Evolutionary conservation across 2,888 invertebrate species (phyloP), one percentile per base, ranked within the genome.

Genomic region (Eupeodes luniger): DNA sequence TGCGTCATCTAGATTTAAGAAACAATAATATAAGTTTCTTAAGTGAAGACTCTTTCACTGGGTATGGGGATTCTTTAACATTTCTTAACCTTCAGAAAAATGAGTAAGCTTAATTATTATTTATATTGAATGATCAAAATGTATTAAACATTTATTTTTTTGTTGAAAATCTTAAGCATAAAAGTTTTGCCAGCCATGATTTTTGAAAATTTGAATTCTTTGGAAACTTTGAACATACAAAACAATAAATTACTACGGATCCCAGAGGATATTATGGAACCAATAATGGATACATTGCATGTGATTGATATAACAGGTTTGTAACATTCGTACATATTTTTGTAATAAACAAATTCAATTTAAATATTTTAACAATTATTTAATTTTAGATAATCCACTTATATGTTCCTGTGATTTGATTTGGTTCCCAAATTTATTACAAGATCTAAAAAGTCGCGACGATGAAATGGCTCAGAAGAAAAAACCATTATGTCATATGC

Each of bases 11-110:
- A 90, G 98, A 98, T 93, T 95, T 98, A 67, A 95, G 97, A 90
- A 96, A 97, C 57, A 98, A 98, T 93, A 98, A 98, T 93, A 98
- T 98, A 90, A 96, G 96, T 19, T 94, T 95, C 85, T 95, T 98
- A 76, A 95, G 96, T 44, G 98, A 98, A 90, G 98, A 98, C 91
- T 97, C 98, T 3, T 98, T 98, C 93, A 96, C 96, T 9, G 97
- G 97, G 67, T 98, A 96, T 91, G 98, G 98, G 36, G 97, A 97
- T 93, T 97, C 97, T 44, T 96, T 98, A 90, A 98, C 98, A n/a
- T 98, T 98, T 94, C 95, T 98, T 44, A 98, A 98, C 93, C 94
- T 98, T 89, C 98, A 98, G 92, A 98, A 98, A 93, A 98, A 98
- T 93, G 96, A 97, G 98, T 98, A 95, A 96, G 96, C 81, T 69